Percentiles rank a stretch among this genome's conserved stretches.
phyloP scores from a whole-genome alignment of 2,797 vertebrate genomes.

The Meriones psammophilus region DNA sequence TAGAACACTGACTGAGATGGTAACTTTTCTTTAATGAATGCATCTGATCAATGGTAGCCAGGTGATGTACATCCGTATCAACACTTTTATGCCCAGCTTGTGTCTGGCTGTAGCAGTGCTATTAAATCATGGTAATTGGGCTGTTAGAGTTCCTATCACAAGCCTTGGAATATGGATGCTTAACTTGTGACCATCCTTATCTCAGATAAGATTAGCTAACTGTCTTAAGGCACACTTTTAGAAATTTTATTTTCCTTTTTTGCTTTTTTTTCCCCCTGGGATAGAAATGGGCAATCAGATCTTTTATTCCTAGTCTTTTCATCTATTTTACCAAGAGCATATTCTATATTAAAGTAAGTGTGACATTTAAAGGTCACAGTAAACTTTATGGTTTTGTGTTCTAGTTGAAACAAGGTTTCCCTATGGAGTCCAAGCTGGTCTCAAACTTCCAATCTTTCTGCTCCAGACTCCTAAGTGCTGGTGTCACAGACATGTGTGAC shows the following conservation, averaged over 20 bases:
- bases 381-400: background rate
- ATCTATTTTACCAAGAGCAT: background rate
- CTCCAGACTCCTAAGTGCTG: background rate
- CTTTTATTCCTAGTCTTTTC: background rate
- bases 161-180: background rate
- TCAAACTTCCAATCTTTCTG: background rate
- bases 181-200: constrained; percentile 42
- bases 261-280: background rate
- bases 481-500: background rate
- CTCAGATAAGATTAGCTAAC: background rate
- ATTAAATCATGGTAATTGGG: constrained; percentile 63
- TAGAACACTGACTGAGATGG: background rate
- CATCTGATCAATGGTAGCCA: constrained; percentile 6
- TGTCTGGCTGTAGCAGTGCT: constrained; percentile 8
- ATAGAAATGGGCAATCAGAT: background rate
- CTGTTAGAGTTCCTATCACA: constrained; percentile 43
- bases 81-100: constrained; percentile 37
- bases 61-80: background rate
- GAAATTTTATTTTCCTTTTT: constrained; percentile 2
- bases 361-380: background rate
- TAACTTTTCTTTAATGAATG: constrained; percentile 36
- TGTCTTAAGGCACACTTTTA: background rate
- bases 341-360: constrained; percentile 64
- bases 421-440: background rate
- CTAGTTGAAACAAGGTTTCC: background rate